Evolutionary conservation across 2,888 invertebrate genomes (phyloP).

Genomic region (Cheilosia scutellata): DNA sequence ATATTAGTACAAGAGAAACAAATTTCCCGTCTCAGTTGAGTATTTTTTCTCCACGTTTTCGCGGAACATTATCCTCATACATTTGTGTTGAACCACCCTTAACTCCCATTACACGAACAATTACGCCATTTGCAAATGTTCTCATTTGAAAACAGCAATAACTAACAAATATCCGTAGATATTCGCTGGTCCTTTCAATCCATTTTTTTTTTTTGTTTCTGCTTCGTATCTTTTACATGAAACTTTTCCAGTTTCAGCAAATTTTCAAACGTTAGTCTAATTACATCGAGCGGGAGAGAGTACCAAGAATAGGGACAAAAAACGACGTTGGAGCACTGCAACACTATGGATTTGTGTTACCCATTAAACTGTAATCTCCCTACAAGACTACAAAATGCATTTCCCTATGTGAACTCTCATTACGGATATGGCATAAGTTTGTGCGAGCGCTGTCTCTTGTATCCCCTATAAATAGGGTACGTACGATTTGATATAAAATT

Average conservation of each 20-base stretch:
- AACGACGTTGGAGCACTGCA: conserved; percentile 46
- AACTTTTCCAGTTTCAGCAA: conserved; percentile 69
- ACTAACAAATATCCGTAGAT: conserved; percentile 71
- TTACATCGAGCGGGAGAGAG: conserved; percentile 53
- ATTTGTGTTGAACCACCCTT: conserved; percentile 11
- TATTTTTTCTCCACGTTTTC: conserved; percentile 9
- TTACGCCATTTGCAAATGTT: conserved; percentile 56
- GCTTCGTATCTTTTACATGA: conserved; percentile 48
- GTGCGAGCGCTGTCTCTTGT: conserved; percentile 23
- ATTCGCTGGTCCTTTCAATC: conserved; percentile 18
- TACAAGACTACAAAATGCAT: conserved; percentile 73
- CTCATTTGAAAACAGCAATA: conserved; percentile 66
- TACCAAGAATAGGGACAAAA: conserved; percentile 4
- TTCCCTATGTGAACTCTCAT: conserved; percentile 71
- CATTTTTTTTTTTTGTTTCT: conserved; percentile 32
- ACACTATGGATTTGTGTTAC: conserved; percentile 70
- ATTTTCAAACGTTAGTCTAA: conserved; percentile 72
- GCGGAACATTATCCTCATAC: not conserved
- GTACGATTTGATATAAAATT: not conserved
- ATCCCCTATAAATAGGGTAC: not conserved
- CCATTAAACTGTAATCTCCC: conserved; percentile 74
- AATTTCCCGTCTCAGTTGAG: too few species aligned
- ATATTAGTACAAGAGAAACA: too few species aligned
- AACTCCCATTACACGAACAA: conserved; percentile 53
- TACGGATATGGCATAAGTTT: conserved; percentile 57